Evolutionary conservation across 2,888 invertebrate genomes (phyloP), one percentile per base, ranked within the genome.

Genomic region (Pachycephus smyrnensis): DNA sequence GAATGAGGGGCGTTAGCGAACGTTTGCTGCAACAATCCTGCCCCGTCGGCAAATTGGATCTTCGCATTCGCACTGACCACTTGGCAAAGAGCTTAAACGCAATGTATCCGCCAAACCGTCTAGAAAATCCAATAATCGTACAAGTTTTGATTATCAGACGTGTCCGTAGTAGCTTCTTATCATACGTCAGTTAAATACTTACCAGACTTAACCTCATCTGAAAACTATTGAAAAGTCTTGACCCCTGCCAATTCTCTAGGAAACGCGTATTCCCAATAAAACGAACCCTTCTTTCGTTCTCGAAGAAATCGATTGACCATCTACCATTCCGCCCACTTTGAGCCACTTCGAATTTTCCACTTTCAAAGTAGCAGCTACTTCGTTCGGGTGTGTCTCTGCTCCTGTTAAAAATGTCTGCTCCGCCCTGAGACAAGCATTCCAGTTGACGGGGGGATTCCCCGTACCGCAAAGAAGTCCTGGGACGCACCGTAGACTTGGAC

Each of bases 401-500:
- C 55, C 55, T 1, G 55, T 55, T 55, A 55, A 55, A 55, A 55
- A 55, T 55, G 55, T 55, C 23, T 55, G 55, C 55, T 55, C 55
- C 55, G 55, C 55, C 55, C 55, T 55, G 55, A 55, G 55, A 55
- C 55, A 55, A 55, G 55, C 23, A 55, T 55, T 55, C 55, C 55
- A 23, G 55, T 55, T 23, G 69, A 75, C 69, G 69, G 36, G 80
- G 75, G 75, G 78, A 76, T 77, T 77, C 73, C 6, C 23, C 9
- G 55, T 77, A 76, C 79, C 76, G 82, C 79, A 83, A 86, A 86
- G 85, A 85, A 85, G 81, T 80, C 79, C 77, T 78, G 77, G 80
- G 83, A 83, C 74, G 74, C 36, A 74, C 80, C 78, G 80, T 80
- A 83, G 86, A 88, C 86, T 88, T 86, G 86, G 88, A 88, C 88